Conservation (phyloP, 2,113 vertebrate genomes). For the Dicentrarchus labrax region DNA sequence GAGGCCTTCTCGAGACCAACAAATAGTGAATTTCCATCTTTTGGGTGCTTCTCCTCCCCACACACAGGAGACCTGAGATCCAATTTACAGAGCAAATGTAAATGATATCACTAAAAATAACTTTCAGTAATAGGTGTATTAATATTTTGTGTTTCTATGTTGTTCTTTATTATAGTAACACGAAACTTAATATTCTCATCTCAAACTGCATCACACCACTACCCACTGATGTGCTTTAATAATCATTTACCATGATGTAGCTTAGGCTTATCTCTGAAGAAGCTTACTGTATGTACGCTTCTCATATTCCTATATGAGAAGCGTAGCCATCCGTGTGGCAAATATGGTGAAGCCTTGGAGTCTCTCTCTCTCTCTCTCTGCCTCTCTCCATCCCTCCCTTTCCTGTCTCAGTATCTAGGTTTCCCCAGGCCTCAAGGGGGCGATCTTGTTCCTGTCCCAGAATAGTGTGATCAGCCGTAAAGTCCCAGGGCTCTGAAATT, state of each 20-base stretch:
- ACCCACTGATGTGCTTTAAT: slow-evolving; percentile 7
- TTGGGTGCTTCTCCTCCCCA: neutral
- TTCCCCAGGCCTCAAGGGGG: slow-evolving; percentile 70
- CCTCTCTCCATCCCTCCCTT: slow-evolving; percentile 7
- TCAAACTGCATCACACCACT: slow-evolving; percentile 10
- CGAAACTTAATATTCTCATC: neutral
- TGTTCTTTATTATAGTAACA: neutral
- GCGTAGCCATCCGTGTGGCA: slow-evolving; percentile 32
- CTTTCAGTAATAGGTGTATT: neutral
- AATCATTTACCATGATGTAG: slow-evolving; percentile 16
- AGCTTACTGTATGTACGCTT: slow-evolving; percentile 22
- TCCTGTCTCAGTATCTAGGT: slow-evolving; percentile 59
- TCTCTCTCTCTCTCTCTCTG: neutral
- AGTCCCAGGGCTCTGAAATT: slow-evolving; percentile 67
- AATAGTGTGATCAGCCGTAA: slow-evolving; percentile 57
- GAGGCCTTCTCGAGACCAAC: neutral
- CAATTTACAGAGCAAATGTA: neutral
- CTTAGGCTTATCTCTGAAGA: slow-evolving; percentile 26
- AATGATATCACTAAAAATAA: neutral
- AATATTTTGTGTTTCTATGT: neutral
- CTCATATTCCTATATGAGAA: slow-evolving; percentile 14
- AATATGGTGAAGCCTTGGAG: slow-evolving; percentile 9
- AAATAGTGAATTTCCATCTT: neutral
- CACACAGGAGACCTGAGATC: neutral
- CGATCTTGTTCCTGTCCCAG: slow-evolving; percentile 62